Evolutionary conservation across 2,888 invertebrate genomes (phyloP), one percentile per base, ranked within the genome.

Genomic region (Ernsta delagoae): DNA sequence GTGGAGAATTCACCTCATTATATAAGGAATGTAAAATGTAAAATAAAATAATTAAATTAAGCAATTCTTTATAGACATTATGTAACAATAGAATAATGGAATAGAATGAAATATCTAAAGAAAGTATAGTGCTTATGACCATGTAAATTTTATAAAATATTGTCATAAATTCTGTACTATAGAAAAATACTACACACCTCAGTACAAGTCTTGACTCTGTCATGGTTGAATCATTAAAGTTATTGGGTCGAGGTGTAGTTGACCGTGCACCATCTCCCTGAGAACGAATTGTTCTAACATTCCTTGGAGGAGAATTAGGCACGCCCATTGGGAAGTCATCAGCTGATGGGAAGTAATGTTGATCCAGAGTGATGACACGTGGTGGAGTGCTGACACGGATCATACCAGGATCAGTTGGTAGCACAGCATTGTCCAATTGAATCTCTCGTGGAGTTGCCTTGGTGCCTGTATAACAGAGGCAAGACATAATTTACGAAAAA

Each of bases 361-460:
- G 97, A 77, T 97, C 97, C 66, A 98, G 93, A 9, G 98, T 98
- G 65, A 98, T 96, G 24, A 96, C 96, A 77, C 98, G 94, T 9
- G 98, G 98, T 4, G 98, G 98, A 24, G 98, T 98, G 89, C 97
- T 95, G 60, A 98, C 97, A 73, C 97, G 95, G 63, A 97, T 95
- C 89, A 96, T 95, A 16, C 95, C 95, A 45, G 96, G 95, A 76
- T 96, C 96, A 71, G 95, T 95, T 57, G 95, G 94, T 83, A 97
- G 88, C 73, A 97, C 95, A 11, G 97, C 96, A 93, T 97, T 97
- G 83, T 98, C 98, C 81, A 97, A 90, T 74, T 96, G 95, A 70
- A 98, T 97, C 94, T 98, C 98, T 75, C 97, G 94, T 2, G 98
- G 98, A n/a, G 97, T 95, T 56, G 97, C 97, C 86, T 96, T 96